Base-by-base conservation (phyloP, 2,113 vertebrate species). In the Halichoerus grypus region DNA sequence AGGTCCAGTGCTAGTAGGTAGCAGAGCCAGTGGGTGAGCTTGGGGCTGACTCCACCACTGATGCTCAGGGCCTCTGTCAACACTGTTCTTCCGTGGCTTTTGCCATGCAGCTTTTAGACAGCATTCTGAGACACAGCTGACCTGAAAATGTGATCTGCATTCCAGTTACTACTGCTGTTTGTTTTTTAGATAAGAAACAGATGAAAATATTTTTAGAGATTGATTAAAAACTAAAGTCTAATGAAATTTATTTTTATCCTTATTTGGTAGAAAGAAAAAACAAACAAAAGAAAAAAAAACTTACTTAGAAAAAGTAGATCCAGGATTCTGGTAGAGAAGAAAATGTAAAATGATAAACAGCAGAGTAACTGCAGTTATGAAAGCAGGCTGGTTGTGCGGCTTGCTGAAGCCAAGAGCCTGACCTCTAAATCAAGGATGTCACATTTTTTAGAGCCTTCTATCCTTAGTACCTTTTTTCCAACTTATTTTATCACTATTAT, bases 261-360 rank as follows among this genome's bases (percentile, higher is more conserved):
- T 91, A 57, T 63, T 95, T 63, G 63, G n/a, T 88, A 96, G 46
- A 49, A 94, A 82, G 4, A 46, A 81, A 69, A 67, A 67, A 11
- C 55, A 97, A 92, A 93, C 39, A 39, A 39, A 39, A 39, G 39
- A 4, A 39, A 61, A 31, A 10, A 91, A 69, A 77, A 39, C 6
- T 9, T 77, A 21, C 67, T 85, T 18, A 55, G 21, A 67, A 67
- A 80, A 88, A 80, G 11, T 80, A 57, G 39, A 39, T 92, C 36
- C 76, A 2, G 71, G 77, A 80, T 21, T 88, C 49, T 86, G 26
- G 26, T 80, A 96, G 65, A 89, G 16, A 42, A 86, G 57, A 69
- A 86, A 77, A 81, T 59, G 55, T 11, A 59, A 92, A 49, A 33
- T 79, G 63, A 86, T 42, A 51, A 93, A 55, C 46, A 57, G 28